phyloP scores from a whole-genome alignment of 2,888 invertebrate species.

The Papilio gigon region DNA sequence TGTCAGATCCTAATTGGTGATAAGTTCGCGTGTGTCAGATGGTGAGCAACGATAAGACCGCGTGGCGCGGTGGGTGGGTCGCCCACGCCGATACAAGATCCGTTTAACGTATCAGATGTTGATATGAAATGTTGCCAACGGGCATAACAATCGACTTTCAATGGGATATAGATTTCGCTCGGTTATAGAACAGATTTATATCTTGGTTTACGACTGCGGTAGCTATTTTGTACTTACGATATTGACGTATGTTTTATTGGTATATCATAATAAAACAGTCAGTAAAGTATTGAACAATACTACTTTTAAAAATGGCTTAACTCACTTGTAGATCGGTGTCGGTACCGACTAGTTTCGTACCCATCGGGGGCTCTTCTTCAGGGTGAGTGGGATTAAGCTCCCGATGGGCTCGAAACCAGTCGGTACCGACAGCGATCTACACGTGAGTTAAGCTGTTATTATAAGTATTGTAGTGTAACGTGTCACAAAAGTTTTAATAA shows the following conservation, averaged over 20 bases:
- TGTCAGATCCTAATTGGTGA: slow-evolving; percentile 17
- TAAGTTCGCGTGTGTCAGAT: slow-evolving; percentile 21
- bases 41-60: slow-evolving; percentile 22
- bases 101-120: slow-evolving; percentile 28
- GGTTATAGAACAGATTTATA: slow-evolving; percentile 27
- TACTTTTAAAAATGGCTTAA: too few relatives aligned
- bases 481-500: too few relatives aligned
- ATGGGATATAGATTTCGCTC: slow-evolving; percentile 20
- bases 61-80: slow-evolving; percentile 34
- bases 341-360: too few relatives aligned
- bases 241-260: slow-evolving; percentile 11
- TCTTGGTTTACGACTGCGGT: slow-evolving; percentile 18
- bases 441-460: too few relatives aligned
- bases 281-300: too few relatives aligned
- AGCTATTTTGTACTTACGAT: slow-evolving; percentile 8
- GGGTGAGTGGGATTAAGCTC: too few relatives aligned
- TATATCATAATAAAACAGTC: neutral
- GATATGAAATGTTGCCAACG: slow-evolving; percentile 32
- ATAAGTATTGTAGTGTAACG: too few relatives aligned
- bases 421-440: too few relatives aligned
- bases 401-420: too few relatives aligned
- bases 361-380: too few relatives aligned
- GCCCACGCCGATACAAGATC: slow-evolving; percentile 35
- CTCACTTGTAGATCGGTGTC: too few relatives aligned
- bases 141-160: slow-evolving; percentile 31